Evolutionary conservation across 2,113 vertebrate species (phyloP).

Genomic region (Paramisgurnus dabryanus): DNA sequence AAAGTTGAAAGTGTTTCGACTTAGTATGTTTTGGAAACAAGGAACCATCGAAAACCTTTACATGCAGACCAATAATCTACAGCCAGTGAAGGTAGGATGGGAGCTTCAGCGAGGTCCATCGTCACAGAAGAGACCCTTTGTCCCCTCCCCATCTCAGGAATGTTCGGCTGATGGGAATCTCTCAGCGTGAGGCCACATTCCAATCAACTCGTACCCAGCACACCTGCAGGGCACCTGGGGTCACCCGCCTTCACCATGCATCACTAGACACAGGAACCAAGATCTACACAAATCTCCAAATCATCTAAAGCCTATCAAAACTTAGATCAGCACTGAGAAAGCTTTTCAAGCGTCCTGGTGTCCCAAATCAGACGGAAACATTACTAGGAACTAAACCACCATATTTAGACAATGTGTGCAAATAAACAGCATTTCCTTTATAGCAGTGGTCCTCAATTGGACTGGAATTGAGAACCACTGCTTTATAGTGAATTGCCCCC

Average conservation of each 20-base stretch:
- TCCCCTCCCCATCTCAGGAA: slow-evolving; percentile 61
- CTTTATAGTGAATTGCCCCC: too few species aligned
- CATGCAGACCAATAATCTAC: slow-evolving; percentile 43
- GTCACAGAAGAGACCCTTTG: slow-evolving; percentile 52
- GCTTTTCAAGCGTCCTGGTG: not conserved
- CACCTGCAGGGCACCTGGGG: slow-evolving; percentile 79
- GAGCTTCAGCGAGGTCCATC: slow-evolving; percentile 20
- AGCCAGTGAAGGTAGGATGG: slow-evolving; percentile 46
- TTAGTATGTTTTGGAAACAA: slow-evolving; percentile 52
- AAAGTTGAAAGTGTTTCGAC: slow-evolving; percentile 49
- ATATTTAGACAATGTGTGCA: too few species aligned
- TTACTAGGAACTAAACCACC: too few species aligned
- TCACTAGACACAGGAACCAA: slow-evolving; percentile 43
- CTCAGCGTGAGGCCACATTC: slow-evolving; percentile 63
- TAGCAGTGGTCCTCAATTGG: too few species aligned
- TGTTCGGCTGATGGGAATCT: slow-evolving; percentile 73
- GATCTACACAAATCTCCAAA: slow-evolving; percentile 3
- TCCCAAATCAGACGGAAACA: not conserved
- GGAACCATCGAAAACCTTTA: slow-evolving; percentile 26
- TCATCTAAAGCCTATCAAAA: slow-evolving; percentile 12
- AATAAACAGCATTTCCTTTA: too few species aligned
- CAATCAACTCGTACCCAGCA: slow-evolving; percentile 62
- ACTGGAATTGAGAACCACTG: too few species aligned
- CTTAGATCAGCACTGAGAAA: slow-evolving; percentile 5
- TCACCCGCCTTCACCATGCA: slow-evolving; percentile 56